Percentiles rank a stretch among this genome's conserved stretches.
Evolutionary conservation across 2,888 invertebrate genomes (phyloP).

Genomic region (Orchesellides sinensis): DNA sequence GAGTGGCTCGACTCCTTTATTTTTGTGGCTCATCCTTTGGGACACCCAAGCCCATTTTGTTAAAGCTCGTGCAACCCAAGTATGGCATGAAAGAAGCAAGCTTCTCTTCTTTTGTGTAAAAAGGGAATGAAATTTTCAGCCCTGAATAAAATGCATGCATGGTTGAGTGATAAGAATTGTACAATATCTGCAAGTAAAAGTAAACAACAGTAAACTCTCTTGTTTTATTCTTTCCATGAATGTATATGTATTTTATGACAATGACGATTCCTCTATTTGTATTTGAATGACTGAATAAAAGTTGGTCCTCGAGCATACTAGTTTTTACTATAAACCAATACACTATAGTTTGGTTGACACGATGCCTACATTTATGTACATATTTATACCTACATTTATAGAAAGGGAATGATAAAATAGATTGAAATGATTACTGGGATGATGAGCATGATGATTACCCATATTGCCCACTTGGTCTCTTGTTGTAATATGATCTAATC

Average conservation of each 20-base stretch:
- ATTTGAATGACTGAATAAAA: no score
- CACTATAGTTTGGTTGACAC: no score
- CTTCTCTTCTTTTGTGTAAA: neutral
- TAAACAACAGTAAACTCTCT: neutral
- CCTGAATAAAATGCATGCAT: constrained; percentile 23
- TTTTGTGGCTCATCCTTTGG: constrained; percentile 70
- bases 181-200: neutral
- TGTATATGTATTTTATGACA: neutral
- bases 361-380: no score
- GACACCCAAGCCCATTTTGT: constrained; percentile 58
- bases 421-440: neutral
- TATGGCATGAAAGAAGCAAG: neutral
- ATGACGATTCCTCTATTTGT: no score
- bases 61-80: constrained; percentile 29
- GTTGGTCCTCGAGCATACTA: no score
- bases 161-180: neutral
- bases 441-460: neutral
- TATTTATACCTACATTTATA: no score
- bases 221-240: neutral
- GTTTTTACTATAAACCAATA: no score
- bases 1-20: constrained; percentile 50
- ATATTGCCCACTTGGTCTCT: neutral
- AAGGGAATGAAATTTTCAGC: neutral
- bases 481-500: constrained; percentile 12
- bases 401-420: no score